Conservation (phyloP, 1,140 invertebrate species). For the Sitobion miscanthi region DNA sequence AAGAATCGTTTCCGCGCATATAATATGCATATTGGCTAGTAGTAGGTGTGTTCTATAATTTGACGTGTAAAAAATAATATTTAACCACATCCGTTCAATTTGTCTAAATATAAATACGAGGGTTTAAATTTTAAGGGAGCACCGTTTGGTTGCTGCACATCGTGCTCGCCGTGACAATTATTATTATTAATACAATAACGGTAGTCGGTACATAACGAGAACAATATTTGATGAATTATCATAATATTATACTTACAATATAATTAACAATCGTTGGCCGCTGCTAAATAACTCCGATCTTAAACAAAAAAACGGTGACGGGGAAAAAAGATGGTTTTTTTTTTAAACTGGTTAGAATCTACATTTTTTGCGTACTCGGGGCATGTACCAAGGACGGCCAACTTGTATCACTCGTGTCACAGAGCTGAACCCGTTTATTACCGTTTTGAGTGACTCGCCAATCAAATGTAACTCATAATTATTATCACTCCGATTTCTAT, state of each 20-base stretch:
- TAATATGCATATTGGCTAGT: background rate
- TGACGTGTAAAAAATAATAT: background rate
- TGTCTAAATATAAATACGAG: background rate
- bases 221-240: background rate
- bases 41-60: background rate
- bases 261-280: background rate
- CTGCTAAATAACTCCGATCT: background rate
- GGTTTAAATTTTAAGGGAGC: background rate
- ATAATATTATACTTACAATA: background rate
- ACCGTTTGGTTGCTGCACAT: background rate
- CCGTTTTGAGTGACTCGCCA: background rate
- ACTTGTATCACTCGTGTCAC: too few relatives aligned
- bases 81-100: background rate
- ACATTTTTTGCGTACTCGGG: background rate
- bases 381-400: background rate
- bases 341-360: background rate
- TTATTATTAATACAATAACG: background rate
- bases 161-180: background rate
- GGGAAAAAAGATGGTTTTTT: background rate
- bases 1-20: background rate
- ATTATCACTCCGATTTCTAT: background rate
- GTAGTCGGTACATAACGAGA: background rate
- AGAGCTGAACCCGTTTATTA: too few relatives aligned
- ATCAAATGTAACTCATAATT: constrained; percentile 3
- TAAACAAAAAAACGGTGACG: background rate